Evolutionary conservation across 2,888 invertebrate species (phyloP).

Genomic region (Cryptophagus acutangulus): DNA sequence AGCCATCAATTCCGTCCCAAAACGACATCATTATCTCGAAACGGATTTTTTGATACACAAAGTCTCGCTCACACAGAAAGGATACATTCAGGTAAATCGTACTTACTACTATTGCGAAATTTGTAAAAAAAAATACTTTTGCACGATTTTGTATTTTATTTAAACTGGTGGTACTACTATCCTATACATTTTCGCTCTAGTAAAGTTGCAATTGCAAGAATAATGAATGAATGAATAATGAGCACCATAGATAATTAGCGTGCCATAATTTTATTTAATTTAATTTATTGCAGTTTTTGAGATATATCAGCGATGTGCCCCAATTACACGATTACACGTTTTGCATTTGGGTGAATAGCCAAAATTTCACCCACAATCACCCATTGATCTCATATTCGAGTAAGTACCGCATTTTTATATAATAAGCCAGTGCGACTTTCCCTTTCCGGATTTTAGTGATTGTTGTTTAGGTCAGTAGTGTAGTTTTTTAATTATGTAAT

Average conservation of each 20-base stretch:
- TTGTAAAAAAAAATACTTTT: too few species aligned
- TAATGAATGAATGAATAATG: neutral
- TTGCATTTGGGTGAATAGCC: slow-evolving; percentile 53
- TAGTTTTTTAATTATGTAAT: too few species aligned
- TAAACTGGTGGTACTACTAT: too few species aligned
- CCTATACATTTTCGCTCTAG: too few species aligned
- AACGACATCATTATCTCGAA: slow-evolving; percentile 9
- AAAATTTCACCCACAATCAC: slow-evolving; percentile 50
- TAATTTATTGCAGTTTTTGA: slow-evolving; percentile 48
- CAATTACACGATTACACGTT: slow-evolving; percentile 52
- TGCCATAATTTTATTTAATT: neutral
- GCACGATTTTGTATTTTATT: too few species aligned
- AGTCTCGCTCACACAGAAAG: slow-evolving; percentile 60
- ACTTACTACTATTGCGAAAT: too few species aligned
- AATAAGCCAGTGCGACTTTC: neutral
- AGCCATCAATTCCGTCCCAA: slow-evolving; percentile 18
- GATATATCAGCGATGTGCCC: slow-evolving; percentile 51
- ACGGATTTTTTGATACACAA: slow-evolving; percentile 50
- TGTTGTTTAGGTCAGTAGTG: too few species aligned
- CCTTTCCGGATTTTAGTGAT: neutral
- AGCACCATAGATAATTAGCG: neutral
- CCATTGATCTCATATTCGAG: slow-evolving; percentile 55
- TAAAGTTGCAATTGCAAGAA: too few species aligned
- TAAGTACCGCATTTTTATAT: slow-evolving; percentile 41
- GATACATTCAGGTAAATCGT: slow-evolving; percentile 61